Base-by-base conservation (phyloP, 2,113 vertebrate species). In the Limnothrissa miodon region DNA sequence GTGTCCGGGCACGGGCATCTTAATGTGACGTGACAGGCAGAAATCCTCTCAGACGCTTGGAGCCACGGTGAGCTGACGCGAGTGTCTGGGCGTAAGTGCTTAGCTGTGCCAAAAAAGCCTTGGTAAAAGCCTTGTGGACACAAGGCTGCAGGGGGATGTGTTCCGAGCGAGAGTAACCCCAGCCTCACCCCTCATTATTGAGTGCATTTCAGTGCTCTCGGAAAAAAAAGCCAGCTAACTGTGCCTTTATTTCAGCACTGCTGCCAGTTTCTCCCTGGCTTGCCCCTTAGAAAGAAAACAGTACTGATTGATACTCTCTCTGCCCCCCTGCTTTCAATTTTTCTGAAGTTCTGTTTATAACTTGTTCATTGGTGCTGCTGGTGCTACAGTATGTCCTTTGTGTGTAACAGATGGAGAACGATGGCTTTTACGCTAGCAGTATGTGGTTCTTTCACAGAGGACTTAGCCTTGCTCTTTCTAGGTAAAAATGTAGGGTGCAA, bases 21-120 rank as follows among this genome's bases (percentile, higher is more conserved):
- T 78, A 62, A 87, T 81, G 25, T 7, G 78, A 87, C 78, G 86
- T 82, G 86, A 87, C 85, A 86, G 56, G 78, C 33, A 80, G 78
- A 83, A 78, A 79, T 87, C 80, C 45, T 25, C 25, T 56, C 79
- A 80, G 81, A 87, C 36, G 11, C 45, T 33, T 39, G 8, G 4
- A 23, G 56, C 23, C 21, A 39, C 33, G 39, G 56, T 78, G 78
- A 78, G 45, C 46, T 23, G 45, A 42, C 33, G 8, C 70, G 25
- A 39, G 33, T 39, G n/a, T 48, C 53, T 17, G 39, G n/a, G 39
- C 36, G 45, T 80, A 83, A 86, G 84, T 84, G 79, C 81, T 84
- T 70, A 36, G 81, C 70, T 80, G 78, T 39, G 59, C 81, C 45
- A 42, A 78, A 66, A 83, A 83, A 80, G 79, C 39, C 36, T 53